phyloP scores from a whole-genome alignment of 2,797 vertebrate genomes.

The Sebastes elongatus region DNA sequence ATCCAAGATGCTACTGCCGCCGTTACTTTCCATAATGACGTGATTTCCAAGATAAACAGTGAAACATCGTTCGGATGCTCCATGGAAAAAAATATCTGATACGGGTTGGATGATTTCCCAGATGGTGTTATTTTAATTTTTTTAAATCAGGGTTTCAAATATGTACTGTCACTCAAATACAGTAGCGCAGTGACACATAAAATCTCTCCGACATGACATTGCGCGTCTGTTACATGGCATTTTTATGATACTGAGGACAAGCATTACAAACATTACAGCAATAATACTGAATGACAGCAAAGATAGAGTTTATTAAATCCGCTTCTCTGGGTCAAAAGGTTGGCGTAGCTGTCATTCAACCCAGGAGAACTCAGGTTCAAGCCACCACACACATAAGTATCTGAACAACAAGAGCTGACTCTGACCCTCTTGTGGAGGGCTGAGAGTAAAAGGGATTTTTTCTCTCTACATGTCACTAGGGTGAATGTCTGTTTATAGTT shows the following conservation, averaged over 20 bases:
- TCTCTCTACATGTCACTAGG: neutral
- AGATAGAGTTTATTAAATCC: neutral
- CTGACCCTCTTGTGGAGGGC: neutral
- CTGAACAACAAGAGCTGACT: neutral
- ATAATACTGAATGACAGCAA: neutral
- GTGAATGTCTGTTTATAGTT: neutral
- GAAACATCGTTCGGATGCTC: neutral
- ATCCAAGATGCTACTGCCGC: constrained; percentile 10
- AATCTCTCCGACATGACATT: neutral
- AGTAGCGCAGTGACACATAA: neutral
- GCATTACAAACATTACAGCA: neutral
- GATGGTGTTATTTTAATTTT: neutral
- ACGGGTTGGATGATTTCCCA: constrained; percentile 18
- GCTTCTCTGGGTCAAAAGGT: neutral
- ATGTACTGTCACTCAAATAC: neutral
- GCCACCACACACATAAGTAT: neutral
- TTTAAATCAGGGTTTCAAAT: neutral
- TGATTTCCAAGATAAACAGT: constrained; percentile 28
- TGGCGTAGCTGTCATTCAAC: neutral
- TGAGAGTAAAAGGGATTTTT: neutral
- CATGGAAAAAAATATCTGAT: neutral
- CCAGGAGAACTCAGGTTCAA: neutral
- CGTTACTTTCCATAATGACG: constrained; percentile 13
- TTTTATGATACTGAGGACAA: neutral
- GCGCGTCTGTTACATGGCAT: neutral